Conservation (phyloP, 37 sponge, comb jelly and placozoan genomes). For the Tethya wilhelma region DNA sequence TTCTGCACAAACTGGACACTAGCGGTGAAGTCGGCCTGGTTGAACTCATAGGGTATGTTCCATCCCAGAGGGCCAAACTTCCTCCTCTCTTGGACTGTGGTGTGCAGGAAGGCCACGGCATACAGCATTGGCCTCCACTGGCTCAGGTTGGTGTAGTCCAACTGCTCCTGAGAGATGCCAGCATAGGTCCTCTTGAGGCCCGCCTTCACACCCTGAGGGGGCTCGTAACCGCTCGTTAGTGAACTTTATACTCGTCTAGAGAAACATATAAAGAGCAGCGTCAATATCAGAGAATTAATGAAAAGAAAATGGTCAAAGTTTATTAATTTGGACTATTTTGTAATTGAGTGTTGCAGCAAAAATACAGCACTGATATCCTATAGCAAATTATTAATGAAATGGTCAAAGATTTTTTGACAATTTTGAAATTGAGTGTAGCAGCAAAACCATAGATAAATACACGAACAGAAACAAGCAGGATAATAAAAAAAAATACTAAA, state of each 20-base stretch:
- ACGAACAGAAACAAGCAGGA: too few species aligned
- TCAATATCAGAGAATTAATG: background rate
- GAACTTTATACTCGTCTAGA: conserved; percentile 88
- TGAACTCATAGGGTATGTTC: conserved; percentile 99
- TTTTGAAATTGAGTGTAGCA: too few species aligned
- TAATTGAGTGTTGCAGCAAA: too few species aligned
- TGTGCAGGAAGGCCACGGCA: conserved; percentile 96
- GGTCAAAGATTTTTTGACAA: too few species aligned
- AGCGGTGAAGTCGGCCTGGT: conserved; percentile 96
- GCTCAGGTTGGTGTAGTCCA: conserved; percentile 85
- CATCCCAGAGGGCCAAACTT: conserved; percentile 99
- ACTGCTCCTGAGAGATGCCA: conserved; percentile 90
- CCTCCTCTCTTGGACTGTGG: conserved; percentile 96
- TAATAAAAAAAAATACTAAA: too few species aligned
- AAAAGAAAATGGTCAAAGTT: too few species aligned
- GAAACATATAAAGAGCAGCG: background rate
- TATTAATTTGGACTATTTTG: too few species aligned
- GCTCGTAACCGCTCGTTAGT: conserved; percentile 99
- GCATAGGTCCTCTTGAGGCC: conserved; percentile 97
- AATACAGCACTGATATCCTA: too few species aligned
- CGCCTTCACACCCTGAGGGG: conserved; percentile 95
- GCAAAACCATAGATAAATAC: too few species aligned
- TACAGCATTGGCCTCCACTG: conserved; percentile 97
- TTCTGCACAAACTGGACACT: conserved; percentile 98
- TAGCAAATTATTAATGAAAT: too few species aligned